Evolutionary conservation across 2,113 vertebrate species (phyloP).

Genomic region (Corythoichthys haematopterus): DNA sequence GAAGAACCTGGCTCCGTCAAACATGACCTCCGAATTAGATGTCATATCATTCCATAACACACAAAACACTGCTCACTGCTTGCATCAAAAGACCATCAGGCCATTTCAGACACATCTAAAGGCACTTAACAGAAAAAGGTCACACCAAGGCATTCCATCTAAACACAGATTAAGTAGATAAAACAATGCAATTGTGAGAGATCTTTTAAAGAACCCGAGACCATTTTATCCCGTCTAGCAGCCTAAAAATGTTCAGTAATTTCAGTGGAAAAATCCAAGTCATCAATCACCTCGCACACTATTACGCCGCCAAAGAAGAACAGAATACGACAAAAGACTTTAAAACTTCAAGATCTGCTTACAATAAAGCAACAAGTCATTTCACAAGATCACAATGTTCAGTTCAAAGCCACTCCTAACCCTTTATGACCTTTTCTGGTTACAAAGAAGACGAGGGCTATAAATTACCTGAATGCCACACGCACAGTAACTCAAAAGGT

Average conservation of each 20-base stretch:
- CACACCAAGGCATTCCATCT: not conserved
- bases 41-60: not conserved
- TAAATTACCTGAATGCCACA: slow-evolving; percentile 17
- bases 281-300: slow-evolving; percentile 39
- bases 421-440: slow-evolving; percentile 14
- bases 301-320: slow-evolving; percentile 1
- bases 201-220: slow-evolving; percentile 25
- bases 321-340: slow-evolving; percentile 14
- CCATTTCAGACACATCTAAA: not conserved
- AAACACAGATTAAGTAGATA: slow-evolving; percentile 3
- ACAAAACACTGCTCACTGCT: not conserved
- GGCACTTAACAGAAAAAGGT: not conserved
- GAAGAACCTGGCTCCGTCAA: not conserved
- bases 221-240: slow-evolving; percentile 32
- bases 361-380: slow-evolving; percentile 6
- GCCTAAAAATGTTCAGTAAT: slow-evolving; percentile 41
- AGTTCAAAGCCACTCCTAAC: slow-evolving; percentile 9
- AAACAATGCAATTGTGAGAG: not conserved
- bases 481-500: slow-evolving; percentile 3
- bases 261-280: slow-evolving; percentile 41
- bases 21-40: not conserved
- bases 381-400: slow-evolving; percentile 3
- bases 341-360: slow-evolving; percentile 11
- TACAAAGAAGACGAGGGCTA: slow-evolving; percentile 8
- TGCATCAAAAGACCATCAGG: not conserved